A percentile compares a stretch with the other conserved stretches of the same genome.
phyloP scores from a whole-genome alignment of 1,140 invertebrate genomes.

The Procambarus virginalis region DNA sequence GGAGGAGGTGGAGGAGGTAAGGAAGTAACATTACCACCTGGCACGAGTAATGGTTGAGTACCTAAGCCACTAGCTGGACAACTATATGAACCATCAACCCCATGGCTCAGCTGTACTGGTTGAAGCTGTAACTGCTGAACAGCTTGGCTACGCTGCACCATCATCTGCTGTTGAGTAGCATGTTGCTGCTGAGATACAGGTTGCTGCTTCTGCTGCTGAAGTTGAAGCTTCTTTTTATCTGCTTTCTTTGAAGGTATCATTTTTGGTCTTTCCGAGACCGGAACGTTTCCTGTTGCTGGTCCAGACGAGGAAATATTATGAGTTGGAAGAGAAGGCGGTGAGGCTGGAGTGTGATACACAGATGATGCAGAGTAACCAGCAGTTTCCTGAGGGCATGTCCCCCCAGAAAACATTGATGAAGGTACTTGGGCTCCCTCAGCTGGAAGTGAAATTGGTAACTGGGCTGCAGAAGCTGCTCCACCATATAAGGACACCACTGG shows the following conservation, averaged over 20 bases:
- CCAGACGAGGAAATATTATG: slow-evolving; percentile 60
- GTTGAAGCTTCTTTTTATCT: slow-evolving; percentile 72
- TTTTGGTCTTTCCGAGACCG: slow-evolving; percentile 69
- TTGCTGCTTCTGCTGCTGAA: slow-evolving; percentile 70
- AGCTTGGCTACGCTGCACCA: slow-evolving; percentile 43
- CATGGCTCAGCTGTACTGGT: slow-evolving; percentile 59
- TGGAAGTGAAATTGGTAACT: slow-evolving; percentile 66
- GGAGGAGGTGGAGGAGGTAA: slow-evolving; percentile 60
- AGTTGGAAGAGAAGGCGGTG: slow-evolving; percentile 60
- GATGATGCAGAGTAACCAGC: slow-evolving; percentile 51
- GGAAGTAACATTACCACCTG: slow-evolving; percentile 57
- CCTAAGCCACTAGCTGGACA: slow-evolving; percentile 57
- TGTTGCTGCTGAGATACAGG: slow-evolving; percentile 62
- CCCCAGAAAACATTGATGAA: slow-evolving; percentile 56
- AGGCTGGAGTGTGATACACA: slow-evolving; percentile 58
- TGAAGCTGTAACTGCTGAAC: slow-evolving; percentile 69
- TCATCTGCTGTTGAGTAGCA: slow-evolving; percentile 31
- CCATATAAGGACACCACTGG: slow-evolving; percentile 45
- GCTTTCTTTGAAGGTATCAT: slow-evolving; percentile 69
- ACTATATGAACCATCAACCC: slow-evolving; percentile 61
- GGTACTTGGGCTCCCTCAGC: slow-evolving; percentile 65
- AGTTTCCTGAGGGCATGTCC: slow-evolving; percentile 57
- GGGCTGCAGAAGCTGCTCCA: slow-evolving; percentile 56
- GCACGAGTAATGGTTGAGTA: slow-evolving; percentile 56
- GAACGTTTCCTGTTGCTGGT: slow-evolving; percentile 67